These are phyloP conservation scores for Bombyx mandarina DNA, from an alignment of 1,140 invertebrate species.

Conservation along the genomic window DNA sequence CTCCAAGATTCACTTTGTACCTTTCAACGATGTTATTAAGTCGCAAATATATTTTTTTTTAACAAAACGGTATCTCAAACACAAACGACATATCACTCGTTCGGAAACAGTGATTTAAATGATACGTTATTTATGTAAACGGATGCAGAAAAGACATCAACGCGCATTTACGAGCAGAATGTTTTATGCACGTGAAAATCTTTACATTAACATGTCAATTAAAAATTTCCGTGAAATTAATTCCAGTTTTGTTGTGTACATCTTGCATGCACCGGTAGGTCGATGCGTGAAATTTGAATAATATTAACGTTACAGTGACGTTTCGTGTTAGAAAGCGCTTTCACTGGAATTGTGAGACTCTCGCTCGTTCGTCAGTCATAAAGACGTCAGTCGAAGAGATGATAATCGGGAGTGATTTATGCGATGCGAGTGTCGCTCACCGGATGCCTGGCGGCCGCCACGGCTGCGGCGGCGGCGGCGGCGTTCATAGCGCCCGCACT, in stretches of 20 bases:
- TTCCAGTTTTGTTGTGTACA: neutral
- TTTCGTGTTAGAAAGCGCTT: slow-evolving; percentile 1
- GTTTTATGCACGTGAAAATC: no score
- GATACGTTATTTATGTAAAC: neutral
- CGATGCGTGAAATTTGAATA: slow-evolving; percentile 6
- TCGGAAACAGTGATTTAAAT: no score
- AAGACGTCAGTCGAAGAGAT: neutral
- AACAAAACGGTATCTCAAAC: no score
- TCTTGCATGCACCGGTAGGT: neutral
- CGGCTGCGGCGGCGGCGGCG: slow-evolving; percentile 68
- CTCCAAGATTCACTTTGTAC: slow-evolving; percentile 10
- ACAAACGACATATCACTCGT: no score
- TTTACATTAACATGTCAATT: no score
- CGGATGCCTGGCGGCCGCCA: slow-evolving; percentile 70
- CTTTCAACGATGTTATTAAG: neutral
- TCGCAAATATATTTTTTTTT: neutral
- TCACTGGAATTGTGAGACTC: neutral
- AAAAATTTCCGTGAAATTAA: no score
- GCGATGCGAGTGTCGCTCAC: slow-evolving; percentile 35
- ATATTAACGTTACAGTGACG: slow-evolving; percentile 2
- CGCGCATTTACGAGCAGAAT: slow-evolving; percentile 1
- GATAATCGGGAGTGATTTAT: slow-evolving; percentile 5
- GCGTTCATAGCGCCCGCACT: slow-evolving; percentile 71
- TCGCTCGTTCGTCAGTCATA: neutral
- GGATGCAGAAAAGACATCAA: slow-evolving; percentile 12